Evolutionary conservation across 2,888 invertebrate species (phyloP), one percentile per base, ranked within the genome.

Genomic region (Pyrocoelia pectoralis): DNA sequence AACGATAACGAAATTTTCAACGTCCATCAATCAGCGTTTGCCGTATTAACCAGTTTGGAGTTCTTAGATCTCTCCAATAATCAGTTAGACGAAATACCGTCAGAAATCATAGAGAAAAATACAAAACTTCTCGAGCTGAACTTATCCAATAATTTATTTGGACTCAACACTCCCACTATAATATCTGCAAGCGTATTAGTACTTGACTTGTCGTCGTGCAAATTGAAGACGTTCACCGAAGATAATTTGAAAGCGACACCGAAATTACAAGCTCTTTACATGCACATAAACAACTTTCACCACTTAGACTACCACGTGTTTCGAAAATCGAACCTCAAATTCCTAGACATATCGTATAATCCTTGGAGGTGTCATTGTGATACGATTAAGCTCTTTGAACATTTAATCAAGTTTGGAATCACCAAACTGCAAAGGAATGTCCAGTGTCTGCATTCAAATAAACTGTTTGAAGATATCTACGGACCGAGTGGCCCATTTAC

Each of bases 61-160:
- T 76, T 76, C 61, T 69, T 81, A 8, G 79, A 80, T 68, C 67
- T 81, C 19, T 74, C 76, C 0, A 71, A 75, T 18, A 81, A 81
- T 61, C 66, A 75, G 18, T 56, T 81, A 24, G 76, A 73, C 52
- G 66, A 67, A 28, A 54, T 81, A 1, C 77, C 78, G 0, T 69
- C 71, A 18, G 64, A 71, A 14, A 56, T 80, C 12, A 73, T 81
- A 38, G 61, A 65, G 18, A 65, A 70, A n/a, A 76, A 80, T 58
- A 61, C 65, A 1, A 73, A 77, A 46, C 68, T 81, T 67, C 61
- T 74, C 17, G 56, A 77, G 13, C 59, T 81, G 46, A 77, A 78
- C 66, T 64, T 81, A 15, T 78, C 79, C 1, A 70, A 71, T n/a
- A 81, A 81, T 19, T 77, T 80, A 58, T 61, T 61, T 43, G 66